Evolutionary conservation across 2,888 invertebrate genomes (phyloP), one percentile per base, ranked within the genome.

Genomic region (Dascillus cervinus): DNA sequence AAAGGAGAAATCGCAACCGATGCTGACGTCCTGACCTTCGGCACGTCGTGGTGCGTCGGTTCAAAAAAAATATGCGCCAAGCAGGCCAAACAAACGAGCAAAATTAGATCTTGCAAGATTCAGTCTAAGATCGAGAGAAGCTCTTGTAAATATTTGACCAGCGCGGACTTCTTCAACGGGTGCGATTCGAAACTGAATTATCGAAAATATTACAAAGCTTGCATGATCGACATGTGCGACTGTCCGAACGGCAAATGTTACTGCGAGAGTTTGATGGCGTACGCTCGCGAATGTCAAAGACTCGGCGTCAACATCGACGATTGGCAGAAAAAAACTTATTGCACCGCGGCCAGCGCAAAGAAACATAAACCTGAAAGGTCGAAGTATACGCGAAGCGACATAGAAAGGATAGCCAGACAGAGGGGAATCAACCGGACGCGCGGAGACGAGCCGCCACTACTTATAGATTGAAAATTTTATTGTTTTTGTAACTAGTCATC

Each of bases 21-120:
- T 47, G 65, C 72, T 4, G 67, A 72, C 31, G 58, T 70, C 3
- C 70, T 75, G 67, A 74, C 75, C 30, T 92, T 95, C 53, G 92
- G 88, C 2, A 75, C 82, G 26, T 89, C 92, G 3, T 96, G 95
- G 95, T 77, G 87, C 29, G 85, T 90, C 1, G 92, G 92, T 1
- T 83, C 85, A 0, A 78, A 75, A 37, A 76, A 77, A 32, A 77
- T 79, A 3, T 86, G 87, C 55, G 73, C 76, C 2, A 60, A 61
- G 25, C 72, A 69, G 46, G 67, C 74, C 48, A 66, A 64, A 39
- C 50, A 66, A 35, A 54, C 59, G 36, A 49, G 58, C 45, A 51
- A 65, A 44, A 65, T 73, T 43, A 34, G 47, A 32, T 52, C 65
- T 26, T 68, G 70, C 43, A 70, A 71, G 46, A 22, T 13, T 1